Evolutionary conservation across 2,888 invertebrate species (phyloP).

Genomic region (Crepidodera aurea): DNA sequence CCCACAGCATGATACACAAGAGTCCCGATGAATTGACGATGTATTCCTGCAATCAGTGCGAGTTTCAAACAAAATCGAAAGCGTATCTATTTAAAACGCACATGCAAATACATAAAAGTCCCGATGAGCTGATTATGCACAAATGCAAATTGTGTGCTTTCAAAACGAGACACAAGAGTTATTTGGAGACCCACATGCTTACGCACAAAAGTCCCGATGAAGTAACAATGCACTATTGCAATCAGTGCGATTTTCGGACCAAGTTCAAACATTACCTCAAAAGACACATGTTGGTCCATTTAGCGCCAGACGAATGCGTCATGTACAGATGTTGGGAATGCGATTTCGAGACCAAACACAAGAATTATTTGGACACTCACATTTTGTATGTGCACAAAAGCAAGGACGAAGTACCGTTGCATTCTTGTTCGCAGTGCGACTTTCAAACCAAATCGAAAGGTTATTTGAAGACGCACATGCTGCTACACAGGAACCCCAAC

Average conservation of each 20-base stretch:
- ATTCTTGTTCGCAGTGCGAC: slow-evolving; percentile 41
- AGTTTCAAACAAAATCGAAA: slow-evolving; percentile 45
- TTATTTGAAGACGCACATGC: slow-evolving; percentile 45
- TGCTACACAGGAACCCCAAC: slow-evolving; percentile 41
- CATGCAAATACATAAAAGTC: slow-evolving; percentile 41
- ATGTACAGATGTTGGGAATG: slow-evolving; percentile 44
- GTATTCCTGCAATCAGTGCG: slow-evolving; percentile 44
- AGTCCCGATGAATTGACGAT: slow-evolving; percentile 43
- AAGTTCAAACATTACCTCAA: slow-evolving; percentile 44
- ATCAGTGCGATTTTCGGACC: slow-evolving; percentile 40
- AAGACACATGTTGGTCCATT: slow-evolving; percentile 42
- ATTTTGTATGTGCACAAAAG: slow-evolving; percentile 40
- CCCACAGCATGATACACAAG: slow-evolving; percentile 42
- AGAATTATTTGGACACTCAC: slow-evolving; percentile 43
- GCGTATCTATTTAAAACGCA: slow-evolving; percentile 43
- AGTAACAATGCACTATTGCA: slow-evolving; percentile 40
- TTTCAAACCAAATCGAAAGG: slow-evolving; percentile 45
- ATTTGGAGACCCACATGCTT: slow-evolving; percentile 44
- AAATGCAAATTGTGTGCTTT: slow-evolving; percentile 40
- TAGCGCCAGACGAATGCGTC: slow-evolving; percentile 36
- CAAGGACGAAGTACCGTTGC: slow-evolving; percentile 40
- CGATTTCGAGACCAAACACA: slow-evolving; percentile 43
- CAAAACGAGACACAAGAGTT: slow-evolving; percentile 44
- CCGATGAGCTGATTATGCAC: slow-evolving; percentile 35
- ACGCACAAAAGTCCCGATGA: slow-evolving; percentile 44